Evolutionary conservation across 2,888 invertebrate species (phyloP).

Genomic region (Mesorhabditis spiculigera): DNA sequence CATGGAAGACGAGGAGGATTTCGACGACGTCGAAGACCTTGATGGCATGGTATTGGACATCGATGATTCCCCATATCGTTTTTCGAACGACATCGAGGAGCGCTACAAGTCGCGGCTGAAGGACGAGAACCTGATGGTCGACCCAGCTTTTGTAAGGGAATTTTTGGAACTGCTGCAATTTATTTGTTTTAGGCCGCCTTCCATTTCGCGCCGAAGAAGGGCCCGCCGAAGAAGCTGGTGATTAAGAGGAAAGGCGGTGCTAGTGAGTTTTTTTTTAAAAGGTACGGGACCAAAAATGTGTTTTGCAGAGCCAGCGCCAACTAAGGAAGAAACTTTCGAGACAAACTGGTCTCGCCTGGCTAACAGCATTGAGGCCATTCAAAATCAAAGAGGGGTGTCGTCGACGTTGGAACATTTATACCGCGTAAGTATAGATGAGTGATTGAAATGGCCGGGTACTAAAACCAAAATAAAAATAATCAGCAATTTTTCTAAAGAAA

Average conservation of each 20-base stretch:
- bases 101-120: background rate
- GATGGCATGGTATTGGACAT: too few relatives aligned
- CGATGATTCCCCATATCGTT: background rate
- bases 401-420: background rate
- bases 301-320: background rate
- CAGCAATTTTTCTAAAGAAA: too few relatives aligned
- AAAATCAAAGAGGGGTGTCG: background rate
- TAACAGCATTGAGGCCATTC: constrained; percentile 4
- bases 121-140: background rate
- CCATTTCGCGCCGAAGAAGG: constrained; percentile 1
- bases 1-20: background rate
- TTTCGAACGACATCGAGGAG: background rate
- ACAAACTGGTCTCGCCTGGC: background rate
- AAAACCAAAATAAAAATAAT: too few relatives aligned
- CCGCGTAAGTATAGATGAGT: background rate
- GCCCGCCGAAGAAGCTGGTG: constrained; percentile 2
- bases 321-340: background rate
- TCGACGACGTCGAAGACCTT: background rate
- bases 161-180: background rate
- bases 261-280: too few relatives aligned
- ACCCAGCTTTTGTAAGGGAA: background rate
- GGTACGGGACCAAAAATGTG: too few relatives aligned
- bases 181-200: background rate
- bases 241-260: background rate
- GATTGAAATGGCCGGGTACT: too few relatives aligned